These are phyloP conservation scores for Micoletzkya japonica DNA, from an alignment of 2,888 invertebrate species.

Conservation along the genomic window DNA sequence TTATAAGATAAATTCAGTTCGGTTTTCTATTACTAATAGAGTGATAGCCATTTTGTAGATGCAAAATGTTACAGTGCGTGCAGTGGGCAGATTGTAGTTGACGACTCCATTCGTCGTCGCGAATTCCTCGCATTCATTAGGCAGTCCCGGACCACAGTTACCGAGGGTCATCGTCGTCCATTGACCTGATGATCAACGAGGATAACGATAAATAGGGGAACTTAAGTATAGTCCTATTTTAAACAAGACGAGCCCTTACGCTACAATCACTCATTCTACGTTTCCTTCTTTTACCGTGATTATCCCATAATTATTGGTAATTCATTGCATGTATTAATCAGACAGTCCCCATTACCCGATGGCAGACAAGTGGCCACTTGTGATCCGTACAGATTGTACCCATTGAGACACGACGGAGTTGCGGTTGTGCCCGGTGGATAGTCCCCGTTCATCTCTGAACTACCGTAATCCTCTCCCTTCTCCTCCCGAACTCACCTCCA, in stretches of 20 bases:
- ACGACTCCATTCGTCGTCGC: background rate
- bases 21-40: background rate
- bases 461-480: background rate
- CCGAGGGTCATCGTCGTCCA: slow-evolving; percentile 16
- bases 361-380: slow-evolving; percentile 18
- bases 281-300: background rate
- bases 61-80: background rate
- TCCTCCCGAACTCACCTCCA: background rate
- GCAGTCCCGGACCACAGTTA: slow-evolving; percentile 19
- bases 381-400: slow-evolving; percentile 19
- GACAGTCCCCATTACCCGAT: background rate
- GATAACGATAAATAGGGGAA: background rate
- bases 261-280: background rate
- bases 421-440: slow-evolving; percentile 19
- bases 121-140: slow-evolving; percentile 20
- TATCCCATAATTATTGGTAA: background rate
- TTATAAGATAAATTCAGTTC: background rate
- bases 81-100: slow-evolving; percentile 17
- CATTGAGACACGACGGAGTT: slow-evolving; percentile 3
- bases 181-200: background rate
- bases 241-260: background rate
- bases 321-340: background rate
- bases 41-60: background rate
- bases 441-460: slow-evolving; percentile 5
- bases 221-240: background rate